Evolutionary conservation across 1,140 invertebrate genomes (phyloP), one percentile per base, ranked within the genome.

Genomic region (Proales similis): DNA sequence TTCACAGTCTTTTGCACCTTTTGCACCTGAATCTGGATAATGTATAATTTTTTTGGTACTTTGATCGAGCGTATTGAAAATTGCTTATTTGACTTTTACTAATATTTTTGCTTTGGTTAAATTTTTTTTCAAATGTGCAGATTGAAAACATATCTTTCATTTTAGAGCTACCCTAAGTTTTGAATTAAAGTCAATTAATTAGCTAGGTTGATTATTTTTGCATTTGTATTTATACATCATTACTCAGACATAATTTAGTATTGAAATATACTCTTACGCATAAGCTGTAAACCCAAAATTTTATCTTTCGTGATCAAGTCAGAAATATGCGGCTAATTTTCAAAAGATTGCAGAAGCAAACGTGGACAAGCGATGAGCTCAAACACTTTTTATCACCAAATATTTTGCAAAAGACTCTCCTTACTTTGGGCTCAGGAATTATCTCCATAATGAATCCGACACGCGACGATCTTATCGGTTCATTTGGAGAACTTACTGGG

Each of bases 401-500:
- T 36, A 36, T 11, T 36, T 36, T 92, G 64, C 90, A 94, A 75
- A 84, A 81, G 71, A 68, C 78, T 0, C 64, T 90, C 7, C 78
- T 96, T 6, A 79, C 85, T 5, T 72, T 83, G 1, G 90, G 90
- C 4, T 89, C 90, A 17, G 86, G 86, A 24, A 71, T 81, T 4
- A 78, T 87, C 47, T 82, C 85, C 4, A 72, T 91, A 19, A 67
- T 83, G 3, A 80, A 88, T 78, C 88, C 88, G 36, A 63, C 63
- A 9, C 72, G 79, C 66, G 77, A 77, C 70, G 75, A 75, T 75
- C 90, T 93, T 88, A 88, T 96, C 67, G 88, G 89, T 32, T 86
- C 87, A 66, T 79, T 94, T 53, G 90, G 89, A 3, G 91, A 95
- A 78, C 86, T 87, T 0, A 89, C 88, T 2, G 88, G 88, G 1